Base-by-base conservation (phyloP, 2,113 vertebrate species). In the Notarius quadriscutis region DNA sequence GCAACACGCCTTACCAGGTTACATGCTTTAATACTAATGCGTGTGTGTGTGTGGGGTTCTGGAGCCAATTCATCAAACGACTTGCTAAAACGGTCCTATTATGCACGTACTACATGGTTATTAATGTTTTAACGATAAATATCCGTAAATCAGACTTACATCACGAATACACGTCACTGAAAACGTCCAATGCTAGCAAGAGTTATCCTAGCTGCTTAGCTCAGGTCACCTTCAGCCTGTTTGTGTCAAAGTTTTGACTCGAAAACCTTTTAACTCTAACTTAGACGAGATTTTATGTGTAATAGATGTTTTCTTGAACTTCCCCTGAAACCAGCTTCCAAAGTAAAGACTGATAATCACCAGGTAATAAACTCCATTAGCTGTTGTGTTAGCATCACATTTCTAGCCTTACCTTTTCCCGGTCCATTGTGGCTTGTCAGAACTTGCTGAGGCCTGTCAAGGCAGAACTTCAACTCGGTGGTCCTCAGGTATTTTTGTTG, bases 351-450 rank as follows among this genome's bases (percentile, higher is more conserved):
- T 57, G 8, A 11, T 27, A 22, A 69, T 69, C 4, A 27, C 4
- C 4, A 27, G 18, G 30, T 60, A 25, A 41, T 10, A 58, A 18
- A 48, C 48, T 12, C 4, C 1, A 1, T 15, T 55, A 55, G 51
- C 75, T 27, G 12, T 0, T 41, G 41, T 4, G 41, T 4, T 11
- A 27, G 22, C 25, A 1, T 25, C 17, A 15, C 7, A 22, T 18
- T 30, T 41, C 41, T 53, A 79, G 85, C 71, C 62, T 87, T 90
- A 93, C 92, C 91, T 93, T 93, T 48, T 81, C 89, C 18, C 51
- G 81, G 34, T 89, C 92, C 92, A 93, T 93, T 6, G 72, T 53
- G 74, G 50, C 48, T 51, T 65, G 81, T 81, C n/a, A 22, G 51
- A 81, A 86, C 22, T 58, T 15, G 25, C 22, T 14, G 14, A 48